Base-by-base conservation (phyloP, 2,113 vertebrate species). In the Pteropus alecto region DNA sequence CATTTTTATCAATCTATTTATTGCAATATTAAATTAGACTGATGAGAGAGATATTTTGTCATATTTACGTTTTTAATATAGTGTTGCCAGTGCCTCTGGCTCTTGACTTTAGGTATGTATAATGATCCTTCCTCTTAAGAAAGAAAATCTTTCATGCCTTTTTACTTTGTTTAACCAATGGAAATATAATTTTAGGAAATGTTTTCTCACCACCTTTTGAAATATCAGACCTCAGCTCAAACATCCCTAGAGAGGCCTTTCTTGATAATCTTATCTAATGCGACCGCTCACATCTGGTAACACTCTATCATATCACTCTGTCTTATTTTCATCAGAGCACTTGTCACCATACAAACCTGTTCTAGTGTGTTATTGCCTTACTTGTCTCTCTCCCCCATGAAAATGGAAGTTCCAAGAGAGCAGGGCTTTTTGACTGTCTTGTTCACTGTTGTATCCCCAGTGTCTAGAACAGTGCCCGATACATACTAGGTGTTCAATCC, bases 11-110 rank as follows among this genome's bases (percentile, higher is more conserved):
- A 58, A 63, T 92, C 63, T 96, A 93, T 87, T 98, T 97, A 97
- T 96, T 92, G 74, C 68, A 77, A 90, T 87, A 63, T 93, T 98
- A 97, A 95, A 95, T 94, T 94, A 97, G 61, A 89, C 61, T 92
- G 92, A 96, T 58, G 68, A 89, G 83, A 94, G 30, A 86, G 56
- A 87, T 83, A 92, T 78, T 43, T 65, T 96, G 77, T 92, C 83
- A 79, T 96, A 90, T 92, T 96, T 96, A 87, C 81, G 28, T 67
- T 79, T 85, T 81, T 76, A 86, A 76, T 83, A 93, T 82, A 87
- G 12, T n/a, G 7, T 82, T 86, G 67, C 77, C 26, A 28, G 68
- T 56, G 77, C 35, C 60, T 79, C 71, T 73, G 46, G 43, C 12
- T 87, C 56, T 88, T 95, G 48, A 58, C 48, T 91, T 78, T 77